phyloP scores from a whole-genome alignment of 1,140 invertebrate genomes.

The Nephotettix cincticeps region DNA sequence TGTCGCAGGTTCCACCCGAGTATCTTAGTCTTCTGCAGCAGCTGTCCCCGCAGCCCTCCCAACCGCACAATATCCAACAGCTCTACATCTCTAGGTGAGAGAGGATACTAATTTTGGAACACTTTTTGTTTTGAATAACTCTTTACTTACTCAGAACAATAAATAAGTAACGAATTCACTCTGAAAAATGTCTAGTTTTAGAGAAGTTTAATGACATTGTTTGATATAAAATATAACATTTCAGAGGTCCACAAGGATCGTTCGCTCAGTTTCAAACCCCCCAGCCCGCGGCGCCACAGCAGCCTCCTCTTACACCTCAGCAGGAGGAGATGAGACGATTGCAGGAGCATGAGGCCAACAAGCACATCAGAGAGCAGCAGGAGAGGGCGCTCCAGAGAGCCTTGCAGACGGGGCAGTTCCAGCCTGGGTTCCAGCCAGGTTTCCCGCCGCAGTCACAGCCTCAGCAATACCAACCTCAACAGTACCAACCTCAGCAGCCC shows the following conservation, averaged over 20 bases:
- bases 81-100: constrained; percentile 28
- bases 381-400: constrained; percentile 21
- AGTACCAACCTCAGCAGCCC: not conserved
- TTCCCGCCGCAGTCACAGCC: not conserved
- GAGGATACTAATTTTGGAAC: too few species aligned
- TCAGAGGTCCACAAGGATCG: not conserved
- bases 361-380: constrained; percentile 27
- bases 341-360: constrained; percentile 21
- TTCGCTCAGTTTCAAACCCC: not conserved
- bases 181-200: too few species aligned
- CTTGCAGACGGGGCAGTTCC: not conserved
- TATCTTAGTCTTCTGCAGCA: constrained; percentile 32
- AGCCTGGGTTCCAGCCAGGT: not conserved
- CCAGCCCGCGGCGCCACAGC: not conserved
- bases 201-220: too few species aligned
- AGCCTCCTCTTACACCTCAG: constrained; percentile 8
- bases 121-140: too few species aligned
- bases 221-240: too few species aligned
- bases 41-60: constrained; percentile 7
- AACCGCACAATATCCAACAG: constrained; percentile 29
- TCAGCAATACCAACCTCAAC: not conserved
- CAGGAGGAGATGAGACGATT: constrained; percentile 18
- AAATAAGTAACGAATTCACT: too few species aligned
- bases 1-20: constrained; percentile 24
- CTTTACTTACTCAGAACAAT: too few species aligned